Conservation (phyloP, 2,113 vertebrate genomes). For the Nematolebias whitei region DNA sequence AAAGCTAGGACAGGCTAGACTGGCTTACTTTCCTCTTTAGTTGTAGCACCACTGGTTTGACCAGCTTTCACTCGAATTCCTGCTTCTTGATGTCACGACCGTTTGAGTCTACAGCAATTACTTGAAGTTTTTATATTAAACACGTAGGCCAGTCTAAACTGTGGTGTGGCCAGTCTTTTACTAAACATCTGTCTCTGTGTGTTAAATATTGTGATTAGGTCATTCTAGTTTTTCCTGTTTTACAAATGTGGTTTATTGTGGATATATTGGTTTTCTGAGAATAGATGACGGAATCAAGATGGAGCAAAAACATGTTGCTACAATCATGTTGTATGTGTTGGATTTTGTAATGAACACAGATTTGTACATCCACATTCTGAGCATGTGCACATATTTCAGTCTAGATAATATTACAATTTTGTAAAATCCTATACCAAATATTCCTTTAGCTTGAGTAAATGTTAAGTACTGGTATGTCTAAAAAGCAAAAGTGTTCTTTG, state of each 20-base stretch:
- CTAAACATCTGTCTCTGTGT: conserved; percentile 11
- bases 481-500: conserved; percentile 4
- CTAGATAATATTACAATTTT: too few relatives aligned
- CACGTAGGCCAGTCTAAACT: conserved; percentile 20
- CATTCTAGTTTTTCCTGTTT: conserved; percentile 27
- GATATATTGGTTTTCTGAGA: conserved; percentile 49
- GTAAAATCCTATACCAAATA: background rate
- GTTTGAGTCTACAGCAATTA: conserved; percentile 8
- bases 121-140: conserved; percentile 31
- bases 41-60: conserved; percentile 54
- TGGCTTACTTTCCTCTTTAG: conserved; percentile 46
- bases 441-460: background rate
- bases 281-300: conserved; percentile 39
- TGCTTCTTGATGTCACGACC: conserved; percentile 46
- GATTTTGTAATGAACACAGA: background rate
- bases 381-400: background rate
- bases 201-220: conserved; percentile 15
- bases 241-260: conserved; percentile 26
- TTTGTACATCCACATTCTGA: background rate
- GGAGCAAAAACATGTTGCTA: too few relatives aligned
- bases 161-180: background rate
- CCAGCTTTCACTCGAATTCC: conserved; percentile 61
- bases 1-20: conserved; percentile 6
- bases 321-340: too few relatives aligned
- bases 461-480: conserved; percentile 4